phyloP scores from a whole-genome alignment of 2,113 vertebrate genomes.

The Acrocephalus arundinaceus region DNA sequence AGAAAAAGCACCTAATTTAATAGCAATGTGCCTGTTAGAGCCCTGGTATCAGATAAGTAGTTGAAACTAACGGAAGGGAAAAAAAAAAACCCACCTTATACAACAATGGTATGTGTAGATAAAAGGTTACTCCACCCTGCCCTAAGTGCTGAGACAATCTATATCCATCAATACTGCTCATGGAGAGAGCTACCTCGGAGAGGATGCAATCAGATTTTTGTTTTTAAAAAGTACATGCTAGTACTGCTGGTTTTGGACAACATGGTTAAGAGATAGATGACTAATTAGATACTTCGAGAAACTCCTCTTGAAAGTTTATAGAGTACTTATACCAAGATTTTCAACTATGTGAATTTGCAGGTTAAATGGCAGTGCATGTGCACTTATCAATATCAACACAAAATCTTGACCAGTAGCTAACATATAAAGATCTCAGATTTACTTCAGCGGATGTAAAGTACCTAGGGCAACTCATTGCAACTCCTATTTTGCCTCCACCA shows the following conservation, averaged over 20 bases:
- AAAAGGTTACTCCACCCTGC: background rate
- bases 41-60: background rate
- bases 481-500: background rate
- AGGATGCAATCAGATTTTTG: background rate
- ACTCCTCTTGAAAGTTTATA: background rate
- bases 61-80: background rate
- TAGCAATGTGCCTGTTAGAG: background rate
- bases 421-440: background rate
- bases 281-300: background rate
- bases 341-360: background rate
- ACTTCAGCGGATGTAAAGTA: background rate
- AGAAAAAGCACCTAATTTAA: background rate
- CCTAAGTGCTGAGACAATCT: background rate
- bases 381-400: background rate
- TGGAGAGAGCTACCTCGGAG: rapidly evolving
- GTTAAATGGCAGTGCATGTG: background rate
- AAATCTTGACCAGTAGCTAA: background rate
- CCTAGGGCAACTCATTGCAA: background rate
- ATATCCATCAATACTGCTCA: background rate
- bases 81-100: background rate
- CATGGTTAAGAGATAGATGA: background rate
- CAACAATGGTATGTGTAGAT: background rate
- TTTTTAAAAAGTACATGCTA: background rate
- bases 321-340: background rate
- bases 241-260: background rate